Evolutionary conservation across 2,113 vertebrate species (phyloP), one percentile per base, ranked within the genome.

Genomic region (Pollimyrus isidori): DNA sequence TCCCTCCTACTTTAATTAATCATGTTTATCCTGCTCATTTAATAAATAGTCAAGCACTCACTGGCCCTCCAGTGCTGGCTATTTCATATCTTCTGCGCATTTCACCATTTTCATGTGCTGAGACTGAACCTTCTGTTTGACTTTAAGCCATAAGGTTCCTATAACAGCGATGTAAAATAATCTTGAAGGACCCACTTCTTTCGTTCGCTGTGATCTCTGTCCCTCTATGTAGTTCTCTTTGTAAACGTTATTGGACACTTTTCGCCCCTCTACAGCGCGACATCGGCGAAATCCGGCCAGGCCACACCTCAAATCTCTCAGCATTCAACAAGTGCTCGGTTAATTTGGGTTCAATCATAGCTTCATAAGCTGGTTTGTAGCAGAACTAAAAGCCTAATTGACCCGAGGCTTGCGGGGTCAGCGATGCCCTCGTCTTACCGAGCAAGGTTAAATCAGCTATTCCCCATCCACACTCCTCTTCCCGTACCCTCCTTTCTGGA

Each of bases 341-440:
- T 80, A 80, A 80, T 80, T 42, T 80, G 73, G 73, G 73, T 39
- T 80, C 30, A 80, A 80, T 80, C 73, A 80, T 15, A 42, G 73
- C 73, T 42, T 80, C 73, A 80, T 80, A 80, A 80, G 35, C 73
- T 42, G 73, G 4, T 15, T 80, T 80, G 73, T 42, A 80, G 35
- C 73, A 80, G 73, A 80, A 80, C 30, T 42, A 80, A 80, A 80
- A 42, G 73, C 17, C 73, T 80, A 80, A 80, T 80, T 80, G 73
- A 80, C 73, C 73, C 5, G 6, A 6, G 1, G 73, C 73, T 80
- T 80, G 73, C 73, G 35, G 73, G 73, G 73, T 80, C 73, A 80
- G 73, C 2, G 15, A 15, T 39, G 35, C 35, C 73, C 73, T 39
- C 73, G 19, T 80, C 35, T 80, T 42, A 80, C 17, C 2, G 35